Evolutionary conservation across 2,888 invertebrate genomes (phyloP).

Genomic region (Corbicula japonica): DNA sequence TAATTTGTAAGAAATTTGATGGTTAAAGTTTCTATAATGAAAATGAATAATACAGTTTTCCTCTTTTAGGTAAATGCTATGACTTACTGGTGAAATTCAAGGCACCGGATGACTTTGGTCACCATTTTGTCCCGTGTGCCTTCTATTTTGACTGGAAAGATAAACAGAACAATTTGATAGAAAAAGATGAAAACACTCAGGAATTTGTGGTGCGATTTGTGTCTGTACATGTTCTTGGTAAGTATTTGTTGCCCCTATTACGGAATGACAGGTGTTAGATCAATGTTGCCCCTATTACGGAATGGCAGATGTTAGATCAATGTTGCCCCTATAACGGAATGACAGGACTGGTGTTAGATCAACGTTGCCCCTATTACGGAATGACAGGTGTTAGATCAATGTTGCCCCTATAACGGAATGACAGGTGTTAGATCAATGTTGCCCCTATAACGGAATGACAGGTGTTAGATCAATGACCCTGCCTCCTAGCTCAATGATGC

Average conservation of each 20-base stretch:
- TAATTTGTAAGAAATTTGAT: too few relatives aligned
- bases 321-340: neutral
- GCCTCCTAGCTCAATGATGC: too few relatives aligned
- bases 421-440: neutral
- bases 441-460: neutral
- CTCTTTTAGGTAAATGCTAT: neutral
- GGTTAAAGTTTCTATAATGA: too few relatives aligned
- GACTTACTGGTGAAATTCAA: neutral
- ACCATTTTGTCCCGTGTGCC: constrained; percentile 18
- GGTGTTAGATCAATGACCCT: too few relatives aligned
- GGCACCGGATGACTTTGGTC: constrained; percentile 7
- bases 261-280: neutral
- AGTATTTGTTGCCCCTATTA: neutral
- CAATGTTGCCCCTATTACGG: neutral
- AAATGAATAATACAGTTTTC: too few relatives aligned
- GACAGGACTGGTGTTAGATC: too few relatives aligned
- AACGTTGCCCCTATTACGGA: neutral
- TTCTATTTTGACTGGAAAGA: constrained; percentile 30
- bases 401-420: neutral
- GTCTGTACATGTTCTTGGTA: constrained; percentile 34
- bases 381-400: neutral
- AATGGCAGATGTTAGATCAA: neutral
- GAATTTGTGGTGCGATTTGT: constrained; percentile 38
- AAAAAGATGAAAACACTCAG: constrained; percentile 19
- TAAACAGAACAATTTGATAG: neutral